Evolutionary conservation across 1,140 invertebrate species (phyloP).

Genomic region (Meloidogyne chitwoodi): DNA sequence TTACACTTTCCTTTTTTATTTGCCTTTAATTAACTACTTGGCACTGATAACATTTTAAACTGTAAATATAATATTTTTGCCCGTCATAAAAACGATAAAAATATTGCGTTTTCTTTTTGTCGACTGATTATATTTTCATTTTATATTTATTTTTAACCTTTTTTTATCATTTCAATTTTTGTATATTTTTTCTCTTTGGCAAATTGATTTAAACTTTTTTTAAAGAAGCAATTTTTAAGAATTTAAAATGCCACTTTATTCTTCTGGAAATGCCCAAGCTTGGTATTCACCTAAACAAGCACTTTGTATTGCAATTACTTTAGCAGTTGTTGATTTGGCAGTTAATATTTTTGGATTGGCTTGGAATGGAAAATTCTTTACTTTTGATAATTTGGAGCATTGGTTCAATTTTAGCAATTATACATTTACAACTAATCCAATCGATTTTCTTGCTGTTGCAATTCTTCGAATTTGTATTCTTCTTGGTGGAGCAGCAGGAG

Average conservation of each 20-base stretch:
- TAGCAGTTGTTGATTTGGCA: conserved; percentile 41
- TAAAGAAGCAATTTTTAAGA: conserved; percentile 1
- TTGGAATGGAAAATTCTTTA: conserved; percentile 57
- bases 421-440: conserved; percentile 51
- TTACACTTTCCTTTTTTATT: not conserved
- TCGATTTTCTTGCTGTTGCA: conserved; percentile 57
- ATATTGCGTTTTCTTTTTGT: not conserved
- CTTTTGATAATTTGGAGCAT: conserved; percentile 54
- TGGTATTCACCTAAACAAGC: conserved; percentile 52
- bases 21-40: too few relatives aligned
- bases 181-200: not conserved
- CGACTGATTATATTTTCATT: not conserved
- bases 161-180: not conserved
- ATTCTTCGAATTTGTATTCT: conserved; percentile 48
- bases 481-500: conserved; percentile 53
- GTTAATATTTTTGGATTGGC: conserved; percentile 53
- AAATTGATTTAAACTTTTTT: not conserved
- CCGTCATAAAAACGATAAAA: not conserved
- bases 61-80: not conserved
- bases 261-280: not conserved
- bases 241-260: not conserved
- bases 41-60: not conserved
- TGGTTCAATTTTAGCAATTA: conserved; percentile 58
- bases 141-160: not conserved
- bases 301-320: conserved; percentile 40